A percentile compares a stretch with the other conserved stretches of the same genome.
Conservation (phyloP, 2,797 vertebrate genomes). For the Amblyopsis hoosieri region DNA sequence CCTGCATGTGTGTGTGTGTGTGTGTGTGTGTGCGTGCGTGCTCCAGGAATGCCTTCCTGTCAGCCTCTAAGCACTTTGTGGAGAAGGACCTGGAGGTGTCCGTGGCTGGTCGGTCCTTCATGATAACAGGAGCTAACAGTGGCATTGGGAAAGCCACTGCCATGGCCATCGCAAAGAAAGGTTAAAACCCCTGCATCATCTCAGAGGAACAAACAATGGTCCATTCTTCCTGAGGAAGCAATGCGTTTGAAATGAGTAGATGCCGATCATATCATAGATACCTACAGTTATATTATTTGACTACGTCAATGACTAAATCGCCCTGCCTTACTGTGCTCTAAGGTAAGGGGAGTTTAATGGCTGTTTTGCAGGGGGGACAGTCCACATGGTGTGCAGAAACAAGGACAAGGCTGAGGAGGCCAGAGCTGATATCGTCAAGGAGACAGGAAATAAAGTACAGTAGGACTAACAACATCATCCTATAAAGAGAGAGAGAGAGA, state of each 20-base stretch:
- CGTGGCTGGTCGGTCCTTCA: slow-evolving; percentile 75
- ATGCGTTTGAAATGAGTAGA: no score
- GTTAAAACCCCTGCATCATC: slow-evolving; percentile 38
- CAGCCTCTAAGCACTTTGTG: slow-evolving; percentile 76
- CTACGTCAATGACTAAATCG: no score
- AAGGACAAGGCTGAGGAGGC: slow-evolving; percentile 83
- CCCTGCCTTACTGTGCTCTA: background rate
- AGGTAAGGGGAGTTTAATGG: background rate
- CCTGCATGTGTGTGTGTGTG: slow-evolving; percentile 14
- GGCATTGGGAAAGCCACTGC: slow-evolving; percentile 80
- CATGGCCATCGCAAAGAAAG: slow-evolving; percentile 80
- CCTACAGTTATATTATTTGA: no score
- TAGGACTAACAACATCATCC: slow-evolving; percentile 7
- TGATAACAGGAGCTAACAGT: slow-evolving; percentile 84
- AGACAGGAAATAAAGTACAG: slow-evolving; percentile 80
- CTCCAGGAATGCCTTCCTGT: slow-evolving; percentile 71
- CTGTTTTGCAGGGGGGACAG: slow-evolving; percentile 69
- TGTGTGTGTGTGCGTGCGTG: slow-evolving; percentile 5
- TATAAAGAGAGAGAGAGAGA: background rate
- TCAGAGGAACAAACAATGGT: no score
- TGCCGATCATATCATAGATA: no score
- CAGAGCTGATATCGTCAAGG: slow-evolving; percentile 79
- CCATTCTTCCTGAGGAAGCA: no score
- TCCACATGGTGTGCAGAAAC: slow-evolving; percentile 84
- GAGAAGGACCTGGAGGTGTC: slow-evolving; percentile 82